Evolutionary conservation across 2,113 vertebrate genomes (phyloP), one percentile per base, ranked within the genome.

Genomic region (Carollia perspicillata): DNA sequence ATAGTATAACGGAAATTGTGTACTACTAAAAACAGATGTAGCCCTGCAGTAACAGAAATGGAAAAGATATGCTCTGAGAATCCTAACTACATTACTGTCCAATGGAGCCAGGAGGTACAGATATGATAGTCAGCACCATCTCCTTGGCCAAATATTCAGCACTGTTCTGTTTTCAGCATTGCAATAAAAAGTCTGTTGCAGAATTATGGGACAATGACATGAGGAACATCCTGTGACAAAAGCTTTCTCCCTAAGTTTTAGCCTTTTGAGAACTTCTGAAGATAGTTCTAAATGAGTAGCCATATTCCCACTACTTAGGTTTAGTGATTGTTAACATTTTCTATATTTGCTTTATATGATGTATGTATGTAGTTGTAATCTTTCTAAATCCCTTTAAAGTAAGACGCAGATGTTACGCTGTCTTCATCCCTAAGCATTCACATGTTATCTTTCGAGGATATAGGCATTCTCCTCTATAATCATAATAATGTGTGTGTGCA

Each of bases 11-110:
- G 81, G 94, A 94, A 97, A 90, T 83, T 95, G 81, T 71, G 33
- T 63, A 72, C 88, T 88, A 79, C 44, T 94, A 74, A 78, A 94
- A 94, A 94, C 84, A 96, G 93, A 96, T 78, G 78, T 79, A 94
- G 88, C 37, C n/a, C 69, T 28, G 11, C 47, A 75, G 91, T n/a
- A 68, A 79, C 78, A 89, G 72, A 96, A 92, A 94, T 79, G 80
- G 77, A 65, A 86, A 60, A 89, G 85, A 63, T 14, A 40, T 7
- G 47, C 51, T 86, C 93, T 93, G 93, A 72, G 88, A 86, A 44
- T 69, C 77, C 53, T 87, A 72, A 84, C 33, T 49, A 44, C 58
- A 53, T 90, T 84, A 74, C n/a, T 44, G 60, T 94, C 60, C 74
- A 58, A 51, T 10, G 53, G 71, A 94, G 60, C n/a, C 71, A 71